phyloP scores from a whole-genome alignment of 2,888 invertebrate species.

The Microctonus aethiopoides region DNA sequence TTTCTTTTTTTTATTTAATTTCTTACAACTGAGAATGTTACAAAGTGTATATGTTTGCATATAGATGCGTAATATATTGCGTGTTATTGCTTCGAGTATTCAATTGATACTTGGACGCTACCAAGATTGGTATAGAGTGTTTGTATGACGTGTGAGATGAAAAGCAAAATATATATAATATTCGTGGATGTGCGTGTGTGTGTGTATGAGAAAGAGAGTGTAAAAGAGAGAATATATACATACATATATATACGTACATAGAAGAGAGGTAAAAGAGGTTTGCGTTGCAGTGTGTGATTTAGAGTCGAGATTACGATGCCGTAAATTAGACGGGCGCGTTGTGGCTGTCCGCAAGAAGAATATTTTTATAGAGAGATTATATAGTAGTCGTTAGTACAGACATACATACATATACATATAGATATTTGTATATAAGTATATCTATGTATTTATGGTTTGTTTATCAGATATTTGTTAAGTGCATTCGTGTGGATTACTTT shows the following conservation, averaged over 20 bases:
- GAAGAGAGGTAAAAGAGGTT: not conserved
- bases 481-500: not conserved
- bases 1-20: not conserved
- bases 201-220: too few species aligned
- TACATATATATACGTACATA: not conserved
- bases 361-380: not conserved
- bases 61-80: constrained; percentile 5
- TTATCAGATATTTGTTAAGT: not conserved
- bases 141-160: not conserved
- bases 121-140: not conserved
- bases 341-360: not conserved
- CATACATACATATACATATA: not conserved
- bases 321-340: constrained; percentile 12
- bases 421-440: not conserved
- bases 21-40: not conserved
- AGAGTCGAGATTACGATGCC: constrained; percentile 1
- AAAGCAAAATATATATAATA: not conserved
- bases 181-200: too few species aligned
- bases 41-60: not conserved
- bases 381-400: not conserved
- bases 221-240: not conserved
- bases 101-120: not conserved
- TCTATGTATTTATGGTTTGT: not conserved
- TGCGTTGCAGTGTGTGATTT: not conserved
- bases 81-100: not conserved